Percentiles rank a stretch among this genome's conserved stretches.
Evolutionary conservation across 1,140 invertebrate genomes (phyloP).

Genomic region (Ips nitidus): DNA sequence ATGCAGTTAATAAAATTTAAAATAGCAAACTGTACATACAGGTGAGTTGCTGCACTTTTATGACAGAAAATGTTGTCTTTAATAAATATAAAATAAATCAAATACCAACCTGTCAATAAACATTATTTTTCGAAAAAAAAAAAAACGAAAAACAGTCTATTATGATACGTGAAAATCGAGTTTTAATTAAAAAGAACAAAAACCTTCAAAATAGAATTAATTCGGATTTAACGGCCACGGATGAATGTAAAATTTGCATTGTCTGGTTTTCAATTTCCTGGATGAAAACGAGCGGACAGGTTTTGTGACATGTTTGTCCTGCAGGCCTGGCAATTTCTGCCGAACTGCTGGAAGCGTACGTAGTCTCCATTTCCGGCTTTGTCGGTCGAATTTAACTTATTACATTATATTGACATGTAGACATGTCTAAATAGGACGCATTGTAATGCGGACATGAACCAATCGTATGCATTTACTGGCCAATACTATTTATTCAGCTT

Average conservation of each 20-base stretch:
- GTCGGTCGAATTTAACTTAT: slow-evolving; percentile 25
- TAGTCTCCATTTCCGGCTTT: slow-evolving; percentile 29
- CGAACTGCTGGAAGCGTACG: slow-evolving; percentile 22
- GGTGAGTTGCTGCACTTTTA: no score
- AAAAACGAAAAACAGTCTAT: background rate
- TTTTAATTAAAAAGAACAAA: slow-evolving; percentile 34
- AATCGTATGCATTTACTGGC: no score
- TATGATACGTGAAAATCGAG: slow-evolving; percentile 1
- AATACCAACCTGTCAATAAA: no score
- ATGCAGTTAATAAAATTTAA: no score
- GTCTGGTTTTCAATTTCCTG: slow-evolving; percentile 43
- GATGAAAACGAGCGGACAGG: slow-evolving; percentile 38
- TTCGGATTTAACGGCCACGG: slow-evolving; percentile 25
- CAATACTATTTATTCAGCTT: no score
- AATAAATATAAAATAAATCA: no score
- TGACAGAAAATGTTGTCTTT: no score
- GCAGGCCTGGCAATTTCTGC: background rate
- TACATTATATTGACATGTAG: slow-evolving; percentile 29
- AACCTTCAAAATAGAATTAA: slow-evolving; percentile 33
- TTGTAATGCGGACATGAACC: background rate
- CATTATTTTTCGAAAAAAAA: no score
- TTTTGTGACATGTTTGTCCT: slow-evolving; percentile 34
- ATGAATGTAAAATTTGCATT: slow-evolving; percentile 41
- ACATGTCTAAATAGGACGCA: slow-evolving; percentile 23
- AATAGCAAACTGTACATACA: no score